phyloP scores from a whole-genome alignment of 92 coral and sea anemone species.

The Pocillopora meandrina region DNA sequence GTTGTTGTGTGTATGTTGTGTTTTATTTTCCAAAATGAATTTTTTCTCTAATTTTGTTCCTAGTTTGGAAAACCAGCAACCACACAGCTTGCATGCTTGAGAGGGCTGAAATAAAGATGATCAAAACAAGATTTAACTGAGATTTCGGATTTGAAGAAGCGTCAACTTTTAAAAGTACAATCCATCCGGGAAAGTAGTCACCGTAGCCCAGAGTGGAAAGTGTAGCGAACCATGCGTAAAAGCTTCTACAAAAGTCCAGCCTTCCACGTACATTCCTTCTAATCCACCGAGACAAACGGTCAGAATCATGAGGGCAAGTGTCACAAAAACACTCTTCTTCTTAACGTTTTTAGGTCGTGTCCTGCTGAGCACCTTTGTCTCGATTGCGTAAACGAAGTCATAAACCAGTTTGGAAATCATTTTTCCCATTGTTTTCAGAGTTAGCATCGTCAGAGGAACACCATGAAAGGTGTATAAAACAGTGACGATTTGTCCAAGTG shows the following conservation, averaged over 20 bases:
- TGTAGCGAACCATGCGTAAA: constrained; percentile 11
- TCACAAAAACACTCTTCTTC: background rate
- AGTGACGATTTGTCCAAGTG: constrained; percentile 35
- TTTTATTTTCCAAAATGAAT: too few species aligned
- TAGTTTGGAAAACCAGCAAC: constrained; percentile 3
- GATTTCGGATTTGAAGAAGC: too few species aligned
- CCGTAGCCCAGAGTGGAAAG: constrained; percentile 24
- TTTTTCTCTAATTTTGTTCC: too few species aligned
- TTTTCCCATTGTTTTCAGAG: constrained; percentile 46
- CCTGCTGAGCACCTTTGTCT: background rate
- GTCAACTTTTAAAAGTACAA: background rate
- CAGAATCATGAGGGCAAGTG: background rate
- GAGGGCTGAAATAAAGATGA: background rate
- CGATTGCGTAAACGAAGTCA: background rate
- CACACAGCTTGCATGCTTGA: background rate
- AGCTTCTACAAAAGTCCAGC: constrained; percentile 9
- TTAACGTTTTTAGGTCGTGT: background rate
- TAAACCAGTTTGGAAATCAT: constrained; percentile 3
- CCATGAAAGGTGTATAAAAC: constrained; percentile 36
- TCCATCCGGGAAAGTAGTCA: constrained; percentile 14
- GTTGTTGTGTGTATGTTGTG: too few species aligned
- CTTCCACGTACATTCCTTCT: background rate
- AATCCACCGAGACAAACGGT: background rate
- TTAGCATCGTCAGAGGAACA: constrained; percentile 40
- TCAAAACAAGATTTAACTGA: background rate